These are phyloP conservation scores for Corythucha ciliata DNA, from an alignment of 2,888 invertebrate genomes.

Conservation along the genomic window DNA sequence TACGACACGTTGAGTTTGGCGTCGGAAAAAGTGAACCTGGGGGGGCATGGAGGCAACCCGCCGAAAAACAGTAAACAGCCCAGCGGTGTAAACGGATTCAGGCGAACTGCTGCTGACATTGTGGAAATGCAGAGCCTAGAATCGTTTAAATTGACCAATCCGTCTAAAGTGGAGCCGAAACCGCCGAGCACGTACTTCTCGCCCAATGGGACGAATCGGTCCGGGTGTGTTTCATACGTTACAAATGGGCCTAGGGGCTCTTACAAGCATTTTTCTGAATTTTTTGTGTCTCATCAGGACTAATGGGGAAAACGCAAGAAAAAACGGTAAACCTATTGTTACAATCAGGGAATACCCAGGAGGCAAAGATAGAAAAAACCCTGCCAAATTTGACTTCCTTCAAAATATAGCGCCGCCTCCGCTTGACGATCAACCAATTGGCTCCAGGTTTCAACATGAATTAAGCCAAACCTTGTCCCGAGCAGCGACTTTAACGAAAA, in stretches of 20 bases:
- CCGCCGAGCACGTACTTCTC: constrained; percentile 63
- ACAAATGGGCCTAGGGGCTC: neutral
- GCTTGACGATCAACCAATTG: constrained; percentile 44
- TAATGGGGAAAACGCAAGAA: neutral
- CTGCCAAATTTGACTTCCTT: constrained; percentile 63
- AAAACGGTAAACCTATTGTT: constrained; percentile 35
- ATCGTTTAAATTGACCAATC: constrained; percentile 61
- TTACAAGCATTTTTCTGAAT: neutral
- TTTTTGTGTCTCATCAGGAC: neutral
- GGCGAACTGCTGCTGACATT: constrained; percentile 43
- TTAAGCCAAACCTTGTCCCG: constrained; percentile 64
- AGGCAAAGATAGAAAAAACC: constrained; percentile 46
- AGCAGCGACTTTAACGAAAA: no score
- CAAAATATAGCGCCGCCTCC: constrained; percentile 34
- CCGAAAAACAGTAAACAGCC: constrained; percentile 19
- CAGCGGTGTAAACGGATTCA: constrained; percentile 11
- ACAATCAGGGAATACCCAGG: constrained; percentile 38
- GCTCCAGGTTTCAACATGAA: constrained; percentile 62
- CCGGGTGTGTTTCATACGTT: neutral
- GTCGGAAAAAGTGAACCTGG: no score
- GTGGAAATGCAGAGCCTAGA: constrained; percentile 69
- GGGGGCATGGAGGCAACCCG: no score
- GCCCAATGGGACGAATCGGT: constrained; percentile 28
- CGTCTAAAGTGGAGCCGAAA: constrained; percentile 51
- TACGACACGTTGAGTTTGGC: constrained; percentile 43